Evolutionary conservation across 2,113 vertebrate genomes (phyloP), one percentile per base, ranked within the genome.

Genomic region (Stictonetta naevosa): DNA sequence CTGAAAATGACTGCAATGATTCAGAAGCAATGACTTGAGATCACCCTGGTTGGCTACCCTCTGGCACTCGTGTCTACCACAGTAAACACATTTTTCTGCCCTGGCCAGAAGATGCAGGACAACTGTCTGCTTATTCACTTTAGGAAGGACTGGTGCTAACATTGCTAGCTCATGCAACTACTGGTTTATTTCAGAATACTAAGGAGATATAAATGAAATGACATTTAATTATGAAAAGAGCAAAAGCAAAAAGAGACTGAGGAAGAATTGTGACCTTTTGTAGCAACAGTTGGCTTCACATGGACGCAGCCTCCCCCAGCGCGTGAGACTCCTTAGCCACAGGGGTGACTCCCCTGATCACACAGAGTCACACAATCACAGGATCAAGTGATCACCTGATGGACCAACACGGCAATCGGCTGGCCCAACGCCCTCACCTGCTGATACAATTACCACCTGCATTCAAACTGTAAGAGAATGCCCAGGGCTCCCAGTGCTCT

Each of bases 381-480:
- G 42, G 18, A 44, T 40, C n/a, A 11, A 52, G 40, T 46, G 23
- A 52, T 2, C 82, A 62, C 2, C 72, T 25, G 31, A 38, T 6
- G 44, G n/a, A 40, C 25, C 42, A 53, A 33, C 72, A 40, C 0
- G 6, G 10, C 59, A 18, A 4, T 0, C 5, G 26, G 22, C 1
- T 1, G 13, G 46, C n/a, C 21, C 85, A 82, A 50, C 52, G 13
- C 71, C 42, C 34, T n/a, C 74, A 33, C 22, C 31, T 68, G 31
- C 52, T 62, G 14, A 33, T 5, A 11, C 29, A 20, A 8, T 29
- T 55, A 3, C 6, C 6, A 3, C 10, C 38, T 29, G 1, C 20
- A 18, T 34, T 21, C 66, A 5, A 5, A 63, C 62, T 3, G 0
- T 2, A 2, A 22, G 13, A 68, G 56, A 40, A 29, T 0, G 5